phyloP scores from a whole-genome alignment of 2,888 invertebrate genomes.

The Camponotus fellah region DNA sequence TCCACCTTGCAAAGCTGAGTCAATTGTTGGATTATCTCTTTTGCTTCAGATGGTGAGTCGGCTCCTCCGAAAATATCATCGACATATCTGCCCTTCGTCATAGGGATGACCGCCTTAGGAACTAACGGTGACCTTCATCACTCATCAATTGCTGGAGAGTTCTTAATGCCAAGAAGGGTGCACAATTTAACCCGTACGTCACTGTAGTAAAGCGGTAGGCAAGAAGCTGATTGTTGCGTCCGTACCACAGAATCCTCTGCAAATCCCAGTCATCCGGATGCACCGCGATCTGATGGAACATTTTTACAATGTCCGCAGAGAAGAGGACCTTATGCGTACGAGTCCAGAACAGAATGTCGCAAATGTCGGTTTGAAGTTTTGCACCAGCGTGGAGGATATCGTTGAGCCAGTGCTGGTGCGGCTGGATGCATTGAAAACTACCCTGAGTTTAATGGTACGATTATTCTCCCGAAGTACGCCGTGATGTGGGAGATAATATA shows the following conservation, averaged over 20 bases:
- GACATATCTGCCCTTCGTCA: no score
- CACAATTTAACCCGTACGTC: not conserved
- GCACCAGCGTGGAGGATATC: not conserved
- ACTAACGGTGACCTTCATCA: not conserved
- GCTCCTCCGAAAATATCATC: not conserved
- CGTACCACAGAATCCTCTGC: not conserved
- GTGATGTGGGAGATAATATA: not conserved
- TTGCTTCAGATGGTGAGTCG: not conserved
- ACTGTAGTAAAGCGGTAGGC: not conserved
- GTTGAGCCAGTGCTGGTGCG: not conserved
- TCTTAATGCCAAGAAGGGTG: not conserved
- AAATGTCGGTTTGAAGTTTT: no score
- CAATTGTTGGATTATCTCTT: no score
- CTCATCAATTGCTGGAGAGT: not conserved
- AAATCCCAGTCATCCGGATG: not conserved
- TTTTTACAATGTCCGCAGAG: no score
- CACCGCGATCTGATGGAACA: no score
- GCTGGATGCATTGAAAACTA: not conserved
- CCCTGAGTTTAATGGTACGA: not conserved
- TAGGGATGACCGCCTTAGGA: not conserved
- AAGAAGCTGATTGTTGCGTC: no score
- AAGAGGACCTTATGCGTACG: no score
- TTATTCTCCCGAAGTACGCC: not conserved
- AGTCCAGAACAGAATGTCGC: no score
- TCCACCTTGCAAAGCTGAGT: no score